Evolutionary conservation across 2,797 vertebrate species (phyloP).

Genomic region (Cossypha caffra): DNA sequence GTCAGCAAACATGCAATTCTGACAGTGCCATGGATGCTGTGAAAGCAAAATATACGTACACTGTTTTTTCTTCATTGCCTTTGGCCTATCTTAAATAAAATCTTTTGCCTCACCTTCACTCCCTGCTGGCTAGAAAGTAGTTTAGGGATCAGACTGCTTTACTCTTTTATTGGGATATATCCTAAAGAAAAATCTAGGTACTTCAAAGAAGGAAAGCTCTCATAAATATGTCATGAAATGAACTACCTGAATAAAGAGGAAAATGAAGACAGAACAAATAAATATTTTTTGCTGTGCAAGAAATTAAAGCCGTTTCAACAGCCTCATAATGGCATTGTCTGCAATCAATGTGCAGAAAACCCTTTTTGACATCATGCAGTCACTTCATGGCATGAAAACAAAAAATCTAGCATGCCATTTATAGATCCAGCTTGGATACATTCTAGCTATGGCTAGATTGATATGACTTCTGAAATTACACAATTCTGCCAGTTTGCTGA

Average conservation of each 20-base stretch:
- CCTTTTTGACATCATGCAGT: background rate
- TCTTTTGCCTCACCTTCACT: background rate
- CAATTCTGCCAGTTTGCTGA: background rate
- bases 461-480: background rate
- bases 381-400: background rate
- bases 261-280: background rate
- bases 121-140: background rate
- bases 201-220: background rate
- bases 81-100: background rate
- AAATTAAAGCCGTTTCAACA: background rate
- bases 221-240: background rate
- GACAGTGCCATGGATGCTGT: background rate
- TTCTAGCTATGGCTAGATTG: background rate
- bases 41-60: background rate
- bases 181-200: background rate
- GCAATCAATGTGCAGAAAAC: background rate
- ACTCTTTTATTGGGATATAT: background rate
- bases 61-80: background rate
- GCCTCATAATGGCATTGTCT: background rate
- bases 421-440: background rate
- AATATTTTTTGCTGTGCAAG: background rate
- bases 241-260: background rate
- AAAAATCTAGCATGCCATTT: background rate
- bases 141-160: background rate
- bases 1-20: background rate